phyloP scores from a whole-genome alignment of 2,113 vertebrate genomes.

The Engystomops pustulosus region DNA sequence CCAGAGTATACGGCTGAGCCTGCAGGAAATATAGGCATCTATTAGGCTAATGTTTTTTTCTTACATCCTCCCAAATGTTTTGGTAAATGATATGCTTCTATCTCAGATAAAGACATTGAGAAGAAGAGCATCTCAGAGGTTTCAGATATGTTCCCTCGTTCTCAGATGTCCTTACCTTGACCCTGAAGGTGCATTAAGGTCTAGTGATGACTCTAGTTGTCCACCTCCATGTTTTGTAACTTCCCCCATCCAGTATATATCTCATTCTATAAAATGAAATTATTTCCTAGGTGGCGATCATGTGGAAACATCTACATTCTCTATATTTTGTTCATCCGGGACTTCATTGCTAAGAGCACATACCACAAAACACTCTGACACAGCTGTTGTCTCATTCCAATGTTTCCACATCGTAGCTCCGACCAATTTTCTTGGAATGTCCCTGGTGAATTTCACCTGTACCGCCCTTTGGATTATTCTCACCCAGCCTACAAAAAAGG shows the following conservation, averaged over 20 bases:
- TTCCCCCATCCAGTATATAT: not conserved
- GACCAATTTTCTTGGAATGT: conserved; percentile 13
- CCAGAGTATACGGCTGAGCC: too few relatives aligned
- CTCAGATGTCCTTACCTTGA: not conserved
- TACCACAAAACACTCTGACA: not conserved
- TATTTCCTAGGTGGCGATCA: conserved; percentile 4
- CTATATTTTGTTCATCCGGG: not conserved
- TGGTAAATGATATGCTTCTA: not conserved
- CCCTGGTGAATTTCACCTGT: conserved; percentile 23
- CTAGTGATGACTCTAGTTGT: not conserved
- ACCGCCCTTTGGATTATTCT: conserved; percentile 32
- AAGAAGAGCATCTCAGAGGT: too few relatives aligned
- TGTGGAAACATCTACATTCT: conserved; percentile 14
- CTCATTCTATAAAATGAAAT: conserved; percentile 7
- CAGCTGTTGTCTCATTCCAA: not conserved
- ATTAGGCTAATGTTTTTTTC: too few relatives aligned
- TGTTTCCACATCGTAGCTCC: conserved; percentile 18
- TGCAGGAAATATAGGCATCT: too few relatives aligned
- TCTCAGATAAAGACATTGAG: not conserved
- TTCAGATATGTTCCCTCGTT: too few relatives aligned
- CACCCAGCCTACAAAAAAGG: conserved; percentile 21
- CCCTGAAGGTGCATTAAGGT: not conserved
- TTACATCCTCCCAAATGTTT: not conserved
- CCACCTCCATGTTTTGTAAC: not conserved
- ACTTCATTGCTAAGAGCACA: conserved; percentile 26